phyloP scores from a whole-genome alignment of 2,888 invertebrate genomes.

The Callinectes sapidus region DNA sequence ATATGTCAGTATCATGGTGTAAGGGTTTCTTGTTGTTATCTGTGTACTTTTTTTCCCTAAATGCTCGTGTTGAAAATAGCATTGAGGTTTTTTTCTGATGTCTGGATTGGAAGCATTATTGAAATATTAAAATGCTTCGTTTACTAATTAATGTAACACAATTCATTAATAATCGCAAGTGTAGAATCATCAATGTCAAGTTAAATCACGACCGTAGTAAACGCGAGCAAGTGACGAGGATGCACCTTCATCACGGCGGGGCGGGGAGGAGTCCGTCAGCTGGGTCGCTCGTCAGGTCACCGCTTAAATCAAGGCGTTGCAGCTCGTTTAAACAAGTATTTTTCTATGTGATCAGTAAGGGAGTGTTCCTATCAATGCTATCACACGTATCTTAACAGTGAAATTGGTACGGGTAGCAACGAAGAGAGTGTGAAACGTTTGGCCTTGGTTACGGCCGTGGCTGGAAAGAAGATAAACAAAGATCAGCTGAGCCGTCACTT shows the following conservation, averaged over 20 bases:
- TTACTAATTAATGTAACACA: background rate
- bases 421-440: background rate
- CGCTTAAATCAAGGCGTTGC: background rate
- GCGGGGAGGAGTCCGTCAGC: background rate
- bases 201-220: background rate
- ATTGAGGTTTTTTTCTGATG: no score
- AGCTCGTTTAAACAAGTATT: background rate
- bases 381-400: background rate
- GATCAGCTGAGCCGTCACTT: slow-evolving; percentile 32
- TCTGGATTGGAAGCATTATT: background rate
- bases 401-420: background rate
- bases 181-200: background rate
- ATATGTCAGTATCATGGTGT: no score
- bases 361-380: background rate
- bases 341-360: background rate
- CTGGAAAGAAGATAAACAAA: slow-evolving; percentile 23
- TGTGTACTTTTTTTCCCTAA: no score
- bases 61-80: no score
- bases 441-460: slow-evolving; percentile 9
- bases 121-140: background rate
- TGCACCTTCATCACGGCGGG: background rate
- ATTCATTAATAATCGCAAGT: background rate
- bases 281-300: background rate
- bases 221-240: background rate
- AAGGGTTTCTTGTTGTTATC: no score